Conservation (phyloP, 1,140 invertebrate genomes). For the Eriocheir sinensis region DNA sequence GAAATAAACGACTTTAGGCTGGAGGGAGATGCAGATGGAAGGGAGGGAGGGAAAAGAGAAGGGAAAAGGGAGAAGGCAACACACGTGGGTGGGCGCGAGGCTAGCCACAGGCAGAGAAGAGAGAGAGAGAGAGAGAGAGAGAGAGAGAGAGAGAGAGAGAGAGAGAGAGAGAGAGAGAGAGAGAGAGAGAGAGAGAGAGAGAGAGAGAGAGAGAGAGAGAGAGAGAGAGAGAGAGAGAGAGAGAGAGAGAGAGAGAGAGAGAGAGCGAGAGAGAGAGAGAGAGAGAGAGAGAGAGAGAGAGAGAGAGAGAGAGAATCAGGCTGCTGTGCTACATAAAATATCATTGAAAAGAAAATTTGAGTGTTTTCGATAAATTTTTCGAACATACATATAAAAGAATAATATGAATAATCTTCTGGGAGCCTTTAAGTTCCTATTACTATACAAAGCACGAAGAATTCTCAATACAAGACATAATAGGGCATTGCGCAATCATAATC, state of each 20-base stretch:
- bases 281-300: background rate
- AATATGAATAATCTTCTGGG: too few species aligned
- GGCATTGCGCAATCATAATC: too few species aligned
- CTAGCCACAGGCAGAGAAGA: background rate
- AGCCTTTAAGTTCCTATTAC: too few species aligned
- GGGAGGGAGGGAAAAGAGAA: background rate
- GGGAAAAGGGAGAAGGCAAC: background rate
- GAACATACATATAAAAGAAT: too few species aligned
- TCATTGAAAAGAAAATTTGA: too few species aligned
- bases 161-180: conserved; percentile 52
- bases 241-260: background rate
- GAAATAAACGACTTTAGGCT: background rate
- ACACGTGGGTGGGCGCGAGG: background rate
- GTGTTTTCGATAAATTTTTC: too few species aligned
- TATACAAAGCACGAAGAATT: too few species aligned
- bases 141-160: conserved; percentile 34
- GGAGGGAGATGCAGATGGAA: background rate
- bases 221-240: conserved; percentile 56
- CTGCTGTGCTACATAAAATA: too few species aligned
- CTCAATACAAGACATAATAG: too few species aligned
- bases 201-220: conserved; percentile 52
- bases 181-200: conserved; percentile 47
- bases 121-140: background rate
- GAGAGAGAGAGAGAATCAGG: background rate
- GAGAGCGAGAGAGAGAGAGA: background rate